Evolutionary conservation across 2,797 vertebrate species (phyloP), one percentile per base, ranked within the genome.

Genomic region (Urophycis tenuis): DNA sequence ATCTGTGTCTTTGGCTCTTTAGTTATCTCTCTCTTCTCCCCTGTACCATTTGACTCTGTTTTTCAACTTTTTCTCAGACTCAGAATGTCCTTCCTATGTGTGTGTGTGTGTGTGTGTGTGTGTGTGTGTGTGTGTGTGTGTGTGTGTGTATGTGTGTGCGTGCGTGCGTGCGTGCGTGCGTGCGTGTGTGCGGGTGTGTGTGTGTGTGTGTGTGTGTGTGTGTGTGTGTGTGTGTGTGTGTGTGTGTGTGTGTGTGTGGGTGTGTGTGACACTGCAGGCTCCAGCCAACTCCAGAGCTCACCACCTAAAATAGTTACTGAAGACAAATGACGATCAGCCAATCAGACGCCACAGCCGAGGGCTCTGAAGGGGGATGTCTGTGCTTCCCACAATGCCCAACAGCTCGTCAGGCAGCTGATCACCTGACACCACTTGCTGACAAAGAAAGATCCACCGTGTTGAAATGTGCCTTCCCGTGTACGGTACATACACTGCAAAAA

Each of bases 1-100:
- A 35, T 67, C 29, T 73, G 35, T 64, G 17, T 14, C 30, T 75
- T 60, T 82, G 73, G 75, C n/a, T 12, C 4, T 71, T 1, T 77
- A 25, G 33, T 1, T 25, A n/a, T 49, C 69, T 75, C 33, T 41
- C 45, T 8, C 30, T 73, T 73, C 34, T 45, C 74, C 39, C 41
- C 19, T 25, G 33, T 19, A n/a, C 30, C 19, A 19, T 22, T 73
- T 74, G 17, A 12, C 12, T 39, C 36, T 39, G 36, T 64, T 25
- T 64, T 25, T 25, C 53, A 64, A 19, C 6, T 8, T n/a, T 53
- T 4, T 4, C n/a, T 25, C 6, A 64, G n/a, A 25, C 29, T 12
- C 53, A 2, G 10, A 29, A 22, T 64, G 53, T 64, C 53, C n/a
- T 64, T 64, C 49, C n/a, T 4, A 22, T 53, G 19, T 19, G 1